A percentile compares a stretch with the other conserved stretches of the same genome.
Evolutionary conservation across 2,797 vertebrate species (phyloP).

Genomic region (Carduelis carduelis): DNA sequence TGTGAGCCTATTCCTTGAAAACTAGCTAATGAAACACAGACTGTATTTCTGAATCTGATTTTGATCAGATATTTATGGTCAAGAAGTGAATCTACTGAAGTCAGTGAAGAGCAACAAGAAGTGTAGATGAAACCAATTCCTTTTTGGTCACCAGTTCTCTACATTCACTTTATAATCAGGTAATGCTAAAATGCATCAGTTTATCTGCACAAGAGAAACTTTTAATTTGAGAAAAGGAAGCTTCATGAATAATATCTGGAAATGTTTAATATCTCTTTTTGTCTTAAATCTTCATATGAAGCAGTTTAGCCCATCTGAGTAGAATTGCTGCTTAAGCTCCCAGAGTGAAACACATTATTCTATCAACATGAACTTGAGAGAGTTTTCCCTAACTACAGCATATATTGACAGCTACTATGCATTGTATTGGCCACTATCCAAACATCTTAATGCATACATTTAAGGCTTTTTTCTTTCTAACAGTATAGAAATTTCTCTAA

Average conservation of each 20-base stretch:
- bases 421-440: not conserved
- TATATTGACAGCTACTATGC: not conserved
- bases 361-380: not conserved
- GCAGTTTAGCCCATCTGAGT: not conserved
- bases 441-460: not conserved
- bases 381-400: not conserved
- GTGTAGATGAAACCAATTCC: not conserved
- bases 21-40: not conserved
- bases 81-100: not conserved
- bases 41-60: not conserved
- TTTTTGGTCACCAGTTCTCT: not conserved
- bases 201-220: not conserved
- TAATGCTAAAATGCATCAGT: not conserved
- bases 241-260: not conserved
- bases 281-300: not conserved
- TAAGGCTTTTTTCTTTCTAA: constrained; percentile 14
- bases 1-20: not conserved
- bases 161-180: not conserved
- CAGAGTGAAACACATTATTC: not conserved
- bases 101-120: not conserved
- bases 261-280: not conserved
- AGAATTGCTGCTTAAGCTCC: not conserved
- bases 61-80: not conserved
- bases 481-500: constrained; percentile 42
- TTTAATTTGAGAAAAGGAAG: not conserved